These are phyloP conservation scores for Mesocentrotus franciscanus DNA, from an alignment of 53 echinoderm and acorn worm genomes.

Conservation along the genomic window DNA sequence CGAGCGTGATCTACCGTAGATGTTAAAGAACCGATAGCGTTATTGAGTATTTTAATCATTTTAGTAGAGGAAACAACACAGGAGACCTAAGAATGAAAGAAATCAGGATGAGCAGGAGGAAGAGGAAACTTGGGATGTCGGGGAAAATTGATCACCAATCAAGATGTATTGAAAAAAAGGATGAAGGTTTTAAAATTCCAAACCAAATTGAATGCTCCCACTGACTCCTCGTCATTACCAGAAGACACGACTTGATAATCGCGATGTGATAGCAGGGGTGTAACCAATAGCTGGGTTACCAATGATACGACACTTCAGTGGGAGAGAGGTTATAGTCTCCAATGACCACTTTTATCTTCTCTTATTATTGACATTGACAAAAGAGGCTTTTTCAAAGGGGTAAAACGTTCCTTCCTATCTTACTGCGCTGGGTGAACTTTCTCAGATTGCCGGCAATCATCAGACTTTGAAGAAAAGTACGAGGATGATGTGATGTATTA, in stretches of 20 bases:
- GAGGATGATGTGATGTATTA: neutral
- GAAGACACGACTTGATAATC: neutral
- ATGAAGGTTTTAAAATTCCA: neutral
- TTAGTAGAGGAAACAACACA: neutral
- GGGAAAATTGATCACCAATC: neutral
- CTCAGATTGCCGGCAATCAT: neutral
- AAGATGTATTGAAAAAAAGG: neutral
- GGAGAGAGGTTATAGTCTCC: neutral
- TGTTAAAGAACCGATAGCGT: neutral
- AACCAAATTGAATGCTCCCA: neutral
- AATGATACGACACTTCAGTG: neutral
- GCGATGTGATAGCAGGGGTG: neutral
- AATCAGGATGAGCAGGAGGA: neutral
- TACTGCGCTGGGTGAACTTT: neutral
- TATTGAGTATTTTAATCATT: neutral
- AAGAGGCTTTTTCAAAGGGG: neutral
- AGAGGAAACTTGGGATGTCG: neutral
- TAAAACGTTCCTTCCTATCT: neutral
- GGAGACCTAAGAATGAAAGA: neutral
- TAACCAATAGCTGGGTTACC: neutral
- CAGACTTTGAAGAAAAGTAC: conserved; percentile 11
- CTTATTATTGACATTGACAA: neutral
- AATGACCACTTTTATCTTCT: neutral
- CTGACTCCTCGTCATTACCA: neutral
- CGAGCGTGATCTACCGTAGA: neutral